Percentiles rank a stretch among this genome's conserved stretches.
phyloP scores from a whole-genome alignment of 1,140 invertebrate species.

The Galleria mellonella region DNA sequence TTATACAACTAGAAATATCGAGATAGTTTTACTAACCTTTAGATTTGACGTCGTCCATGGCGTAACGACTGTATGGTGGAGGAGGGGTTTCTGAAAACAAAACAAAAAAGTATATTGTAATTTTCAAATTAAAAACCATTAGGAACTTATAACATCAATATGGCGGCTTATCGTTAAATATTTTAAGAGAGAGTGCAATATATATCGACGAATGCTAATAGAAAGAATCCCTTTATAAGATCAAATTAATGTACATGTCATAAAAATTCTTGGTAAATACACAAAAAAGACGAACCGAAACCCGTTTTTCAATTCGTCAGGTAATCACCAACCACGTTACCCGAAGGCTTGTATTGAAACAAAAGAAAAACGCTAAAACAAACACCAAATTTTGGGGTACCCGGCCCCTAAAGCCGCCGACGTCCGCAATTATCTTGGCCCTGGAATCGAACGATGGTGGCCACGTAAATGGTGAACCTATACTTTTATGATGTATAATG shows the following conservation, averaged over 20 bases:
- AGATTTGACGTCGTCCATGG: conserved; percentile 80
- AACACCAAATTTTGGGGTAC: conserved; percentile 23
- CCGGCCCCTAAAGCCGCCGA: conserved; percentile 33
- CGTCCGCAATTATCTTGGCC: conserved; percentile 35
- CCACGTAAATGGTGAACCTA: conserved; percentile 32
- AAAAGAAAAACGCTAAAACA: conserved; percentile 47
- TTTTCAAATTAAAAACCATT: conserved; percentile 33
- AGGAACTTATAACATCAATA: background rate
- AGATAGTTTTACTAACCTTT: conserved; percentile 76
- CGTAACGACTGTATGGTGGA: conserved; percentile 82
- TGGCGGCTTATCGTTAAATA: background rate
- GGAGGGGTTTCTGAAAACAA: conserved; percentile 81
- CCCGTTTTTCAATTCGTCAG: background rate
- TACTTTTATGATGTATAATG: conserved; percentile 44
- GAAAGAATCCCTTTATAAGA: too few species aligned
- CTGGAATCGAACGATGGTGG: conserved; percentile 19
- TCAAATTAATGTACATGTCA: too few species aligned
- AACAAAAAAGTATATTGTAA: too few species aligned
- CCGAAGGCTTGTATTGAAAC: conserved; percentile 1
- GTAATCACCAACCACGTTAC: conserved; percentile 27
- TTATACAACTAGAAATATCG: too few species aligned
- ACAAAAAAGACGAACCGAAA: too few species aligned
- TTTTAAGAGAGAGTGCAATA: too few species aligned
- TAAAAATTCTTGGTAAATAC: too few species aligned
- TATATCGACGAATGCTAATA: too few species aligned